phyloP scores from a whole-genome alignment of 2,888 invertebrate species.

The Caenorhabditis afra region DNA sequence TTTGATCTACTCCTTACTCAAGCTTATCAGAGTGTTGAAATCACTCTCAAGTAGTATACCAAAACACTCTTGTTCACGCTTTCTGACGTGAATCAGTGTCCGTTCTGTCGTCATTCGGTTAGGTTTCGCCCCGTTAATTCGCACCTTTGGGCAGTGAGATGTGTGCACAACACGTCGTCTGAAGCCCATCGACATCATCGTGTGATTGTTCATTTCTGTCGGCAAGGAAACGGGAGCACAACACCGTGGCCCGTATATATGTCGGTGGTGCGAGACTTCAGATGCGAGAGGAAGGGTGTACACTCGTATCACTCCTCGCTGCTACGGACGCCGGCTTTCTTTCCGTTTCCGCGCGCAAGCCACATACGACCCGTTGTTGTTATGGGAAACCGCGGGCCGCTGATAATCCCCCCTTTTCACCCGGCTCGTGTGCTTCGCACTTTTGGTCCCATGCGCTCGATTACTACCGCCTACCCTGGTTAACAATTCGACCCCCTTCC shows the following conservation, averaged over 20 bases:
- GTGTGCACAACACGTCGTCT: neutral
- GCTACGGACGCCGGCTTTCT: constrained; percentile 2
- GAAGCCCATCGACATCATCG: neutral
- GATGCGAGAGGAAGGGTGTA: constrained; percentile 9
- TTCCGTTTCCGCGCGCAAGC: constrained; percentile 34
- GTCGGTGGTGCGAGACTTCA: constrained; percentile 20
- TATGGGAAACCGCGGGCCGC: constrained; percentile 36
- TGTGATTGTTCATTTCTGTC: constrained; percentile 28
- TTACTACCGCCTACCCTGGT: neutral
- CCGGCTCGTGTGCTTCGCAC: constrained; percentile 1
- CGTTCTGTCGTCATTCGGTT: constrained; percentile 4
- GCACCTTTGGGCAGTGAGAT: constrained; percentile 11
- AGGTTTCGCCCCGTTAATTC: constrained; percentile 9
- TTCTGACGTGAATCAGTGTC: neutral
- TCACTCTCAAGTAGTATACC: neutral
- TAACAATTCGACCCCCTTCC: too few relatives aligned
- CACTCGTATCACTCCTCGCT: constrained; percentile 25
- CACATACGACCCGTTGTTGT: constrained; percentile 32
- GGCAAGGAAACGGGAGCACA: constrained; percentile 46
- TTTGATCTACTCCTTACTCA: too few relatives aligned
- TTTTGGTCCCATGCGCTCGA: constrained; percentile 1
- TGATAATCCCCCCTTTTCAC: constrained; percentile 27
- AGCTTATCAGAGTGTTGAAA: too few relatives aligned
- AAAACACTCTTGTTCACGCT: neutral
- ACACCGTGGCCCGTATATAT: constrained; percentile 26